These are phyloP conservation scores for Orientallactaga bullata DNA, from an alignment of 2,113 vertebrate genomes.

Conservation along the genomic window DNA sequence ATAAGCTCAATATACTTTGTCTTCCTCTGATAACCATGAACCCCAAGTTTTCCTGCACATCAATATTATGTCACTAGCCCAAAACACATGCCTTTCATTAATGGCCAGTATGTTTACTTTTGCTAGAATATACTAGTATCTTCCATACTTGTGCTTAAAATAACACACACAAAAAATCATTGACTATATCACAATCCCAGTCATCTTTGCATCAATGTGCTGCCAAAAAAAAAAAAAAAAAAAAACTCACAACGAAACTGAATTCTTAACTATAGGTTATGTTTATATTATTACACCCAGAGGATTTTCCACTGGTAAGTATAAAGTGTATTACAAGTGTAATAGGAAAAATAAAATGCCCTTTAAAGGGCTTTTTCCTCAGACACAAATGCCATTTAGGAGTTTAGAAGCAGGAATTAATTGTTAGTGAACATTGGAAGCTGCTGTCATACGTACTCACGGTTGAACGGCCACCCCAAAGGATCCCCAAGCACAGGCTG, in stretches of 20 bases:
- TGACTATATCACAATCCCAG: slow-evolving; percentile 14
- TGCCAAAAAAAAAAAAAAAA: too few relatives aligned
- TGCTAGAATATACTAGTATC: not conserved
- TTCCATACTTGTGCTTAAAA: slow-evolving; percentile 10
- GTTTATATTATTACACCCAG: not conserved
- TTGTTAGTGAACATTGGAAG: slow-evolving; percentile 47
- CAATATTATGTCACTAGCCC: not conserved
- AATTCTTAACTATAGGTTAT: not conserved
- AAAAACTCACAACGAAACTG: not conserved
- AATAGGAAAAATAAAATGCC: not conserved
- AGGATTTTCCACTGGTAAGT: not conserved
- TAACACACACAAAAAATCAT: not conserved
- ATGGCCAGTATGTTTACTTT: not conserved
- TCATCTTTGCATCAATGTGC: not conserved
- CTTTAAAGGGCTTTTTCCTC: slow-evolving; percentile 12
- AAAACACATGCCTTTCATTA: not conserved
- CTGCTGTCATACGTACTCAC: slow-evolving; percentile 81
- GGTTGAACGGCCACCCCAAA: not conserved
- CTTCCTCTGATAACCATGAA: not conserved
- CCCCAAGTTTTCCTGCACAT: slow-evolving; percentile 5
- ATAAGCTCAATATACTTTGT: not conserved
- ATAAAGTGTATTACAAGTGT: not conserved
- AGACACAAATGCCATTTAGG: slow-evolving; percentile 19
- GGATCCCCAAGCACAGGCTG: slow-evolving; percentile 57
- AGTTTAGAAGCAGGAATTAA: slow-evolving; percentile 15